phyloP scores from a whole-genome alignment of 1,140 invertebrate species.

The Pissodes strobi region DNA sequence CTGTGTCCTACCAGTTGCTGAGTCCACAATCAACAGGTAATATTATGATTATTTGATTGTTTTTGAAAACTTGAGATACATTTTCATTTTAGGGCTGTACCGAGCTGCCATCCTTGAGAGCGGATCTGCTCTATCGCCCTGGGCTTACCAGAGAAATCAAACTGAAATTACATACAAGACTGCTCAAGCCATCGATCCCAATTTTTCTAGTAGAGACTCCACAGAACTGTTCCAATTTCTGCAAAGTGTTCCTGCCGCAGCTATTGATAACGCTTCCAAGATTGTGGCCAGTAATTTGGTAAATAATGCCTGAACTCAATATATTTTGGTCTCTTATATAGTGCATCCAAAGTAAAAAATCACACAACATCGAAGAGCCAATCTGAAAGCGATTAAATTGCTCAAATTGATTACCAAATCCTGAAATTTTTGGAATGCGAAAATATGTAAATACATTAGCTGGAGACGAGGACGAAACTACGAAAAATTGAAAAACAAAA shows the following conservation, averaged over 20 bases:
- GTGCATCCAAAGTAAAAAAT: too few relatives aligned
- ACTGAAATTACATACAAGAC: conserved; percentile 14
- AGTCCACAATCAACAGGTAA: conserved; percentile 7
- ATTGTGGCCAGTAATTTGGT: not conserved
- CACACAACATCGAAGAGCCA: too few relatives aligned
- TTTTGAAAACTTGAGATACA: too few relatives aligned
- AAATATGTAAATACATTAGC: too few relatives aligned
- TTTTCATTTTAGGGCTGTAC: conserved; percentile 15
- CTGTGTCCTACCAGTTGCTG: conserved; percentile 15
- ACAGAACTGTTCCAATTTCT: conserved; percentile 15
- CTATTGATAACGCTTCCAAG: conserved; percentile 22
- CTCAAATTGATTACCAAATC: too few relatives aligned
- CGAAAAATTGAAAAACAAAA: too few relatives aligned
- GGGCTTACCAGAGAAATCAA: conserved; percentile 26
- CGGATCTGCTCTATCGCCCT: conserved; percentile 30
- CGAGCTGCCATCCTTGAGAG: conserved; percentile 29
- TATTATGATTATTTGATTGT: too few relatives aligned
- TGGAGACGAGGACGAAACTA: too few relatives aligned
- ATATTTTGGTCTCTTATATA: too few relatives aligned
- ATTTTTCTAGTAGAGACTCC: conserved; percentile 11
- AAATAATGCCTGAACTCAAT: not conserved
- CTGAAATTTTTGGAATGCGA: too few relatives aligned
- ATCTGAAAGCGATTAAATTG: too few relatives aligned
- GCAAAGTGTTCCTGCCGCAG: conserved; percentile 7
- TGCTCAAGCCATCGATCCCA: conserved; percentile 15